Base-by-base conservation (phyloP, 2,113 vertebrate species). In the Cyanoderma ruficeps region DNA sequence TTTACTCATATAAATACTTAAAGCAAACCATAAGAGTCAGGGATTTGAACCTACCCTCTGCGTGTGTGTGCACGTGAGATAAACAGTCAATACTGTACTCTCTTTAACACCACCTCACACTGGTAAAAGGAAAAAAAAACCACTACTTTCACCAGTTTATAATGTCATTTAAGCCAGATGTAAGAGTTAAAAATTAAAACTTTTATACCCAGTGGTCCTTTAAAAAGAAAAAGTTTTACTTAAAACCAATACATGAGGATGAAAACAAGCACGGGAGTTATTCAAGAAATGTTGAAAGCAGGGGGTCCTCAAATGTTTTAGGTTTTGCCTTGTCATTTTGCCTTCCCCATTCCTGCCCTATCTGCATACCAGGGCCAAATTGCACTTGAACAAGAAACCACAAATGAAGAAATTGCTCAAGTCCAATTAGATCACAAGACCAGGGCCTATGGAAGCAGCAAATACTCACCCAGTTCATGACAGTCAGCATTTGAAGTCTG, bases 291-390 rank as follows among this genome's bases (percentile, higher is more conserved):
- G 9, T 4, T 63, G 50, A 55, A 53, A 76, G 49, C 0, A 0
- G 22, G 17, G 24, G 12, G 4, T 87, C 69, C 76, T 78, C 83
- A 61, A 39, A 61, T 6, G 5, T 52, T 65, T 64, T 4, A 5
- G 8, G 1, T 41, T 76, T 72, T 84, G 33, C 55, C 42, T 37
- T 53, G 44, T 52, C 50, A 31, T 64, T 78, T 55, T 82, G 68
- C 49, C 44, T 84, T 95, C 69, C 80, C 41, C 80, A 72, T 93
- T 92, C 94, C 76, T 82, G 72, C 13, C 60, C 72, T 92, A 64
- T 75, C 76, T 79, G 56, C 76, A 60, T 37, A 60, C 28, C 77
- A 89, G 31, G 35, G 22, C 31, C 60, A 86, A 78, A 84, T 5
- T 52, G 65, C 80, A 64, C 92, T 90, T 39, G 35, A 92, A 71